phyloP scores from a whole-genome alignment of 2,113 vertebrate genomes.

The Mustela nigripes region DNA sequence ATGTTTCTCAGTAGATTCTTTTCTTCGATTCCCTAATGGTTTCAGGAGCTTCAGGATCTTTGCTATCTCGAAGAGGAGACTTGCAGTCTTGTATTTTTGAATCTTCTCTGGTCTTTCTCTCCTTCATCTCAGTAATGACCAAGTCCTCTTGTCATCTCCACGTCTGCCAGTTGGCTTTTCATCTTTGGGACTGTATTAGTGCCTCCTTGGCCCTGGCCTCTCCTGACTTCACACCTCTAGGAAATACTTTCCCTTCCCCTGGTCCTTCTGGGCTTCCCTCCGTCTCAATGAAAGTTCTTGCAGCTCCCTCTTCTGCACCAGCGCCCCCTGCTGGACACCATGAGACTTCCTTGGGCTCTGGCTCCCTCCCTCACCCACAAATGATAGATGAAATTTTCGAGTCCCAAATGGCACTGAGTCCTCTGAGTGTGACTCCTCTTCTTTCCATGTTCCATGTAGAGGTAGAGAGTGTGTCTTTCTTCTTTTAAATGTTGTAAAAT shows the following conservation, averaged over 20 bases:
- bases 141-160: neutral
- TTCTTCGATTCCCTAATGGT: neutral
- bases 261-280: neutral
- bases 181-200: neutral
- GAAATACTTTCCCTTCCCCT: neutral
- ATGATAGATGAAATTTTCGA: neutral
- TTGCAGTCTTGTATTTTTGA: neutral
- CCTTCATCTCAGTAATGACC: neutral
- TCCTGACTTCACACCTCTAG: neutral
- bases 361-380: accelerated
- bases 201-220: neutral
- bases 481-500: neutral
- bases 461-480: neutral
- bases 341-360: neutral
- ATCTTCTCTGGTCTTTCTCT: neutral
- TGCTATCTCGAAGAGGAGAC: neutral
- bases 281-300: neutral
- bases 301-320: neutral
- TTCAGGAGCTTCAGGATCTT: neutral
- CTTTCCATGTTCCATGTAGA: neutral
- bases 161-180: neutral
- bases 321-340: neutral
- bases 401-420: accelerated
- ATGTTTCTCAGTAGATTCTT: neutral
- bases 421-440: accelerated